Evolutionary conservation across 2,888 invertebrate species (phyloP), one percentile per base, ranked within the genome.

Genomic region (Lapara coniferarum): DNA sequence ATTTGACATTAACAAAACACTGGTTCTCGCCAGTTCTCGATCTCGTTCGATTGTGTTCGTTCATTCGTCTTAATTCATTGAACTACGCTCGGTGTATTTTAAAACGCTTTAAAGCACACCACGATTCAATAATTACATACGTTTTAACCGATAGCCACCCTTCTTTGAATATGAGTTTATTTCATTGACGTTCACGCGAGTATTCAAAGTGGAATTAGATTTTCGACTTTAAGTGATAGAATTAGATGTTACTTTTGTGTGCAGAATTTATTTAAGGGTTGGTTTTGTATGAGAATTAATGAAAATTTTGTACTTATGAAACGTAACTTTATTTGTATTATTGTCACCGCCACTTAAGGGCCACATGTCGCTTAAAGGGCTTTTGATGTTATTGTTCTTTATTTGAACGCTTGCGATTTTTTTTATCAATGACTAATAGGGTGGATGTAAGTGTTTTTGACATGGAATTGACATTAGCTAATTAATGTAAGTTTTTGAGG

Each of bases 261-360:
- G 0, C 5, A 19, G 44, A 57, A 70, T 12, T 0, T 6, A 69
- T 66, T 75, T 84, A 82, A 83, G 81, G 84, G 79, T 77, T 75
- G 37, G 74, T 72, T 77, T 81, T 77, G 73, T 75, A 72, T 77
- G 72, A 75, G 78, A 85, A 88, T 85, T 86, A 88, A 85, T 83
- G 80, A 82, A 86, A 80, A 79, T 90, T 90, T 80, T 84, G 85
- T 86, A 90, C 88, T 86, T 86, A 88, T 88, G 89, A 89, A 89
- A 87, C 76, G 90, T 93, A 90, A 90, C 89, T 88, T 84, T 92
- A 92, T 92, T 93, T 92, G 91, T 92, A 88, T 88, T 88, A 91
- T 90, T 93, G 93, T 93, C 93, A 91, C 91, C 90, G 86, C 90
- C 92, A 92, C 93, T 93, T 92, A 89, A 85, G 84, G 85, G 92